Base-by-base conservation (phyloP, 2,113 vertebrate species). In the Clupea harengus region DNA sequence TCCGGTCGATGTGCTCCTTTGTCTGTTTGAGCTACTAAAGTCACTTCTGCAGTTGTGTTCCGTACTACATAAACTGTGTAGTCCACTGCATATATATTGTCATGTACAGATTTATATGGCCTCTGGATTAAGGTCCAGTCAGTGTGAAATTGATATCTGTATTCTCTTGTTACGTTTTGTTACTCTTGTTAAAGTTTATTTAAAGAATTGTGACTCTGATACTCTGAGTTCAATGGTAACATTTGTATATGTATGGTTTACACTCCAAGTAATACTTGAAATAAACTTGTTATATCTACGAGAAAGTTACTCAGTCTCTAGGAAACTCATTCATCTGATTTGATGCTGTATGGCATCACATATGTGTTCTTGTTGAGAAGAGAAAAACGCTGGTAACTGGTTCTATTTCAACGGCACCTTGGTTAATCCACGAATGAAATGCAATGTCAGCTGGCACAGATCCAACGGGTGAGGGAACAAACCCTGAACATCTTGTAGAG, bases 91-190 rank as follows among this genome's bases (percentile, higher is more conserved):
- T 92, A 93, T 92, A 93, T 93, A 93, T 94, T 91, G 94, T 93
- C 93, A 94, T 95, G 94, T 93, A 95, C 93, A 94, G 93, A 94
- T 94, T 94, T 93, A 92, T 94, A 90, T 93, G 92, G 93, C 93
- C 91, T 91, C 92, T 93, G 46, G 82, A 60, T 46, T 85, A 85
- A 78, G 85, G 57, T 82, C 67, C 75, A 82, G 49, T 86, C 86
- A 85, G 81, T 80, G 81, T 64, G 49, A 84, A 84, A 84, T 50
- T 46, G 47, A 20, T 25, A 64, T 81, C 82, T 94, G 91, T 93
- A 88, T 91, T 85, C 72, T 85, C 47, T 83, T 89, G 60, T 84
- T 81, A 84, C 49, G 52, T 85, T 39, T 83, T 89, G 60, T 84
- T 81, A 84, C 49, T 39, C 1, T 39, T 39, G 52, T 85, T 85